phyloP scores from a whole-genome alignment of 2,113 vertebrate species.

The Forbesichthys papilliferus region DNA sequence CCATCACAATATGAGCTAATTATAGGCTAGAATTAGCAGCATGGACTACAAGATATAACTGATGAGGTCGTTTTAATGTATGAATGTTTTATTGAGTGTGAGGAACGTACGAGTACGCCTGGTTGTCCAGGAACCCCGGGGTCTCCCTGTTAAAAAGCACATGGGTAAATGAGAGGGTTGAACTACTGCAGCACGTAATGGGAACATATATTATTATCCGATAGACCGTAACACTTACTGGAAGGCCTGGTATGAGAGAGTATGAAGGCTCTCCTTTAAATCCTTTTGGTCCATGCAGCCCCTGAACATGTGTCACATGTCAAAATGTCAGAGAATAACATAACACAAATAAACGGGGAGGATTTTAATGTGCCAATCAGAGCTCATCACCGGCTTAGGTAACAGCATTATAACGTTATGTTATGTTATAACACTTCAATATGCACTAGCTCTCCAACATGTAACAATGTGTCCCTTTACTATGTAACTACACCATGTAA shows the following conservation, averaged over 20 bases:
- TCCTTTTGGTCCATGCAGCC: conserved; percentile 78
- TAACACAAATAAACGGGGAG: not conserved
- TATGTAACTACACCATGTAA: not conserved
- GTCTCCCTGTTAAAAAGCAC: conserved; percentile 42
- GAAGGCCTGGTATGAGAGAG: conserved; percentile 20
- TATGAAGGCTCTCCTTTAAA: conserved; percentile 80
- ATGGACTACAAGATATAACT: no score
- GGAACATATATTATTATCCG: not conserved
- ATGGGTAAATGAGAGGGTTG: not conserved
- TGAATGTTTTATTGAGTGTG: not conserved
- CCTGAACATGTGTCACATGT: conserved; percentile 50
- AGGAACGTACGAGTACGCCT: conserved; percentile 45
- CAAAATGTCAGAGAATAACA: not conserved
- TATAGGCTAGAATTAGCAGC: no score
- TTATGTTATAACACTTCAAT: no score
- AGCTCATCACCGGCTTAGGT: not conserved
- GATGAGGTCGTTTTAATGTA: not conserved
- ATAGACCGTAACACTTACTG: conserved; percentile 37
- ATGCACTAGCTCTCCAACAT: no score
- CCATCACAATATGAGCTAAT: no score
- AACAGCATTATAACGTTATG: not conserved
- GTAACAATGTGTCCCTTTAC: not conserved
- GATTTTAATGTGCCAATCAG: no score
- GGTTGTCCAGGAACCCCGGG: conserved; percentile 28
- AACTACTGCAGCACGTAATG: not conserved